Evolutionary conservation across 1,140 invertebrate species (phyloP), one percentile per base, ranked within the genome.

Genomic region (Rhopalosiphum maidis): DNA sequence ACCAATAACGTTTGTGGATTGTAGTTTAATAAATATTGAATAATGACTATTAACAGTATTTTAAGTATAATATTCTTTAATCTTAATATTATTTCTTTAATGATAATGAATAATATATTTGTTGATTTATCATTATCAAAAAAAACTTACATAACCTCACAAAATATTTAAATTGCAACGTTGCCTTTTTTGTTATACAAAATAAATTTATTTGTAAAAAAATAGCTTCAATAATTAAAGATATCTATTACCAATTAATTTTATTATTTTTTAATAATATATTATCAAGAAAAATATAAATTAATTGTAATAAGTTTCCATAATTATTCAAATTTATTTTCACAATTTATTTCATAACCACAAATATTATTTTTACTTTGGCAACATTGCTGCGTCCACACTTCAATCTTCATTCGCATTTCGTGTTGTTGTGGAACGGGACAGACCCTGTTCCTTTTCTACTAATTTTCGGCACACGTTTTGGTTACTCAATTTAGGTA

Each of bases 111-210:
- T 48, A 46, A 91, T 46, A 46, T 37, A 48, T 82, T 92, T 92
- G 91, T 92, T 92, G 77, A 92, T 83, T 92, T 92, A 92, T 92
- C 91, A 92, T 92, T 93, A 41, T 93, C 5, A 30, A 51, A 25
- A 83, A 93, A 15, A 55, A 93, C 0, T 1, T 3, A 51, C 91
- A 93, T 93, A 93, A 93, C 91, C 91, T 86, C 8, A 92, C 41
- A 85, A 86, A 43, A 83, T 51, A 9, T 51, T 37, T 43, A 11
- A 30, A 41, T 55, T 93, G 46, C 91, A 21, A 93, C 37, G 48
- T 93, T 93, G 48, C 30, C 60, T 30, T n/a, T 77, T 77, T 77
- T 18, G 48, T 51, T 6, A 77, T 4, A 11, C 23, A 68, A 18
- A 41, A 43, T 41, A 18, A 18, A 30, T 60, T 30, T 23, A 51